These are phyloP conservation scores for Enteromius argenteus DNA, from an alignment of 2,797 vertebrate genomes.

Conservation along the genomic window DNA sequence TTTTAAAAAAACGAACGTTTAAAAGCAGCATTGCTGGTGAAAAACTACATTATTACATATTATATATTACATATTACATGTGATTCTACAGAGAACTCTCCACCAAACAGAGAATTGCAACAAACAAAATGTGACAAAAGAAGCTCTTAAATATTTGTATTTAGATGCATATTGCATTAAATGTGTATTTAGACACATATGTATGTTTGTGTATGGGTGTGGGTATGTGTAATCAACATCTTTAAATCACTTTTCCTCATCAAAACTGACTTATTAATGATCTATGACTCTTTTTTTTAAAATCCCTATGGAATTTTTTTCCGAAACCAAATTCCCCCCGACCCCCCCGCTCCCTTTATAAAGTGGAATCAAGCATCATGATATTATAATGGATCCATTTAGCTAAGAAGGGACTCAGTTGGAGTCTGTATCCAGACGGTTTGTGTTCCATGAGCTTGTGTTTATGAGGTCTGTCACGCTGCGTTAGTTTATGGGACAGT, in stretches of 20 bases:
- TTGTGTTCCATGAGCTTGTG: constrained; percentile 37
- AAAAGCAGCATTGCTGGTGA: not conserved
- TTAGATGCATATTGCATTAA: not conserved
- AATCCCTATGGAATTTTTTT: not conserved
- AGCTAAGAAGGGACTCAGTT: not conserved
- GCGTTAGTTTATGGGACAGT: constrained; percentile 61
- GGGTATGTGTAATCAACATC: not conserved
- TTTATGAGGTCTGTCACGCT: constrained; percentile 67
- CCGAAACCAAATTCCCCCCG: too few species aligned
- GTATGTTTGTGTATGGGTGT: too few species aligned
- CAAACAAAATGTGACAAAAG: not conserved
- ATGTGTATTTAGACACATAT: not conserved
- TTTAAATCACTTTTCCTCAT: not conserved
- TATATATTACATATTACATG: not conserved
- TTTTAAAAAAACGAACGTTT: not conserved
- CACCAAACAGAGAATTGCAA: not conserved
- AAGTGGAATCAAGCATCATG: not conserved
- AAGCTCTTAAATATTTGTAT: not conserved
- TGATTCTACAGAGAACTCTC: not conserved
- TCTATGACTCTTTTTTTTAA: not conserved
- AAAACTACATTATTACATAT: not conserved
- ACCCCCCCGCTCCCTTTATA: not conserved
- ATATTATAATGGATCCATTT: not conserved
- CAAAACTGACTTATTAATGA: not conserved
- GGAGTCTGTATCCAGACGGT: not conserved